Evolutionary conservation across 1,140 invertebrate genomes (phyloP).

Genomic region (Drosophila orosa): DNA sequence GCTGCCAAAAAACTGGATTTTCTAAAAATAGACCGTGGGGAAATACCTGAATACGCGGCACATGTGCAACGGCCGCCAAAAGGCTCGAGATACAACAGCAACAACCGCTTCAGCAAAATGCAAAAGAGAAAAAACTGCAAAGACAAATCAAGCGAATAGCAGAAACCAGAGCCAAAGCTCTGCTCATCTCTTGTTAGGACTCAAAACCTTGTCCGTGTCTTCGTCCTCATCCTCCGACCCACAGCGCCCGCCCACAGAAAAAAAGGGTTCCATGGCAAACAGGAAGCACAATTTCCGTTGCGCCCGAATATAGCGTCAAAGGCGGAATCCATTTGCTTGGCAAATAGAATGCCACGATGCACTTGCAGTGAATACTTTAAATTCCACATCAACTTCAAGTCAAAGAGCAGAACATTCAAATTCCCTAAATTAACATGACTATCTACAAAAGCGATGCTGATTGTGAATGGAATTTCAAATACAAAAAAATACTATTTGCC

Average conservation of each 20-base stretch:
- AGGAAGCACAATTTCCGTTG: slow-evolving; percentile 74
- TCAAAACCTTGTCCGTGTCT: neutral
- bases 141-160: slow-evolving; percentile 34
- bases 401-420: slow-evolving; percentile 11
- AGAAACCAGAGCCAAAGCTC: slow-evolving; percentile 16
- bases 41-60: slow-evolving; percentile 81
- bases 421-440: neutral
- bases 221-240: slow-evolving; percentile 5
- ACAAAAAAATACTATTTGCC: neutral
- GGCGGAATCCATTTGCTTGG: slow-evolving; percentile 23
- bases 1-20: slow-evolving; percentile 82
- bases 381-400: slow-evolving; percentile 13
- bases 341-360: slow-evolving; percentile 34
- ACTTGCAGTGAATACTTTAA: slow-evolving; percentile 10
- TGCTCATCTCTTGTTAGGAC: slow-evolving; percentile 34
- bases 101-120: slow-evolving; percentile 25
- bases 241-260: slow-evolving; percentile 10
- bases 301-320: slow-evolving; percentile 25
- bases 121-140: slow-evolving; percentile 21
- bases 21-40: slow-evolving; percentile 83
- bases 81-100: slow-evolving; percentile 43
- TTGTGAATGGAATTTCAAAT: slow-evolving; percentile 8
- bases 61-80: slow-evolving; percentile 79
- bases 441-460: neutral
- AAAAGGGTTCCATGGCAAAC: slow-evolving; percentile 39